Base-by-base conservation (phyloP, 2,797 vertebrate genomes). In the Acridotheres tristis region DNA sequence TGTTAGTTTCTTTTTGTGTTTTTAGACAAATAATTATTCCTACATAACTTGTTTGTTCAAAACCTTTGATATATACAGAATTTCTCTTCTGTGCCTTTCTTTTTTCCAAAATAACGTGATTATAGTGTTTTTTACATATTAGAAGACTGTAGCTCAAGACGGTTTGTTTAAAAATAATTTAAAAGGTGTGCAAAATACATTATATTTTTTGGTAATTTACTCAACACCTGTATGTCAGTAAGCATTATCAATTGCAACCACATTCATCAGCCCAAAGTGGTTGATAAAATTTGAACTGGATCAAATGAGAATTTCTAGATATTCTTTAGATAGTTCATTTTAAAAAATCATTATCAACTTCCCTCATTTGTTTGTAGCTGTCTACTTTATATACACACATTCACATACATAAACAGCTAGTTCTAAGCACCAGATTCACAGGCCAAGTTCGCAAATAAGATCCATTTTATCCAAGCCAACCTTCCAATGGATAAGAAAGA, bases 181-280 rank as follows among this genome's bases (percentile, higher is more conserved):
- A 5, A 38, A 67, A 79, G 1, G 0, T 14, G 1, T 13, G 3
- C 5, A 68, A 71, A 82, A 34, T n/a, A 25, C 7, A 32, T 7
- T 16, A 57, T 27, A 6, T 8, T 55, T 16, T 27, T 40, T 47
- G 5, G 7, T 5, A 3, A 1, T 18, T 67, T 83, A 29, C 4
- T 2, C 6, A 63, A 34, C 2, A 23, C 2, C 5, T 61, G 51
- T 5, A 42, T 40, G 23, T 38, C 40, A 3, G 11, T 58, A 58
- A 74, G 2, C 13, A 10, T 68, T 85, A 20, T 34, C 1, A 2
- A 34, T 47, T 38, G 9, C 50, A 16, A 36, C 8, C 3, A 14
- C 27, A 53, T 30, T 53, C 27, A 30, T 53, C 27, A 53, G 16
- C 42, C 42, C 42, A 42, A 42, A 16, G 9, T 62, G 22, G 76